Evolutionary conservation across 2,113 vertebrate genomes (phyloP).

Genomic region (Chiloscyllium plagiosum): DNA sequence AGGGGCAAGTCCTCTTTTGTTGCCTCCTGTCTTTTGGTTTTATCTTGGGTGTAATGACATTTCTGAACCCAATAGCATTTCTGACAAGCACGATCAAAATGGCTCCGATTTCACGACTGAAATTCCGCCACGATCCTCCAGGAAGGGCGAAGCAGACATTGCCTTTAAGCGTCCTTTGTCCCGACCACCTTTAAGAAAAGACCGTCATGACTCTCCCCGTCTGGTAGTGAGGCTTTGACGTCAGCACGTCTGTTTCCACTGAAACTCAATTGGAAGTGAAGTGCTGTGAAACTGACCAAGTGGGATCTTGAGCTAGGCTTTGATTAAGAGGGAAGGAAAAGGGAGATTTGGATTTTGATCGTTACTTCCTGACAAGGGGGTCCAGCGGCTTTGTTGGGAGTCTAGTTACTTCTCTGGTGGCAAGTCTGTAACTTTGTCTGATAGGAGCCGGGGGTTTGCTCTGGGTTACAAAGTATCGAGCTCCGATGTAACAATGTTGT

Average conservation of each 20-base stretch:
- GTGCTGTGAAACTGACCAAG: slow-evolving; percentile 11
- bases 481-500: slow-evolving; percentile 8
- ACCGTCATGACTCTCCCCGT: neutral
- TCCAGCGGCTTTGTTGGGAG: neutral
- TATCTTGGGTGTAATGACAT: neutral
- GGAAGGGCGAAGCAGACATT: neutral
- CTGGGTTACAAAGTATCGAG: neutral
- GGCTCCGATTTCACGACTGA: neutral
- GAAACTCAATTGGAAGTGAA: slow-evolving; percentile 19
- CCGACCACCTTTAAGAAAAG: neutral
- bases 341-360: neutral
- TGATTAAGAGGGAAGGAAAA: neutral
- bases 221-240: neutral
- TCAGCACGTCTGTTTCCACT: slow-evolving; percentile 19
- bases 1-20: neutral
- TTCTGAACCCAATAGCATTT: neutral
- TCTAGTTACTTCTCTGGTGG: neutral
- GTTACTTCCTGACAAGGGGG: neutral
- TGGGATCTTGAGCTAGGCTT: neutral
- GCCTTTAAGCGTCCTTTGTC: neutral
- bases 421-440: neutral
- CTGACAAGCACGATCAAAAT: neutral
- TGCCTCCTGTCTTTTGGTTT: neutral
- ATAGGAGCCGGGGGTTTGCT: neutral
- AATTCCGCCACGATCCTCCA: neutral